These are phyloP conservation scores for Tetraneura akinire DNA, from an alignment of 1,140 invertebrate species.

Conservation along the genomic window DNA sequence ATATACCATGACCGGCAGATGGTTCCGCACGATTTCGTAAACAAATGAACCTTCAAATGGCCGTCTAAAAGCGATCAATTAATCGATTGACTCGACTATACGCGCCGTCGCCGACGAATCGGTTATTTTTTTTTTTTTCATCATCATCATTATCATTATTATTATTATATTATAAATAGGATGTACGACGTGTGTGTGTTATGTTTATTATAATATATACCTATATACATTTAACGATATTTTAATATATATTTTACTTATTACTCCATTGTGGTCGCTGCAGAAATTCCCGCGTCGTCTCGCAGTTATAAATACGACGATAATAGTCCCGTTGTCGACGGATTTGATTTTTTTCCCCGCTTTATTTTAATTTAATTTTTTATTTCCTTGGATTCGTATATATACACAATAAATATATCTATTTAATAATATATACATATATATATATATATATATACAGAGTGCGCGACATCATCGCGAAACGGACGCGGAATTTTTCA, in stretches of 20 bases:
- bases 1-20: conserved; percentile 50
- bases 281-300: too few species aligned
- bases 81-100: conserved; percentile 50
- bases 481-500: conserved; percentile 19
- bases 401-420: not conserved
- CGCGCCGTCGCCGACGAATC: conserved; percentile 16
- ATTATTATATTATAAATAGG: too few species aligned
- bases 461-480: not conserved
- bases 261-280: too few species aligned
- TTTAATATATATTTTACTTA: too few species aligned
- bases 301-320: not conserved
- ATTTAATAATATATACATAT: too few species aligned
- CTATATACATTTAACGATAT: too few species aligned
- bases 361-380: conserved; percentile 20
- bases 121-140: too few species aligned
- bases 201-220: not conserved
- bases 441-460: too few species aligned
- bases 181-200: too few species aligned
- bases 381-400: not conserved
- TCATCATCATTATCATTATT: not conserved
- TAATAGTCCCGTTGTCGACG: conserved; percentile 21
- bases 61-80: conserved; percentile 52
- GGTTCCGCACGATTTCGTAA: conserved; percentile 53
- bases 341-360: conserved; percentile 3
- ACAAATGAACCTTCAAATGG: conserved; percentile 53